These are phyloP conservation scores for Leuctra nigra DNA, from an alignment of 2,888 invertebrate species.

Conservation along the genomic window DNA sequence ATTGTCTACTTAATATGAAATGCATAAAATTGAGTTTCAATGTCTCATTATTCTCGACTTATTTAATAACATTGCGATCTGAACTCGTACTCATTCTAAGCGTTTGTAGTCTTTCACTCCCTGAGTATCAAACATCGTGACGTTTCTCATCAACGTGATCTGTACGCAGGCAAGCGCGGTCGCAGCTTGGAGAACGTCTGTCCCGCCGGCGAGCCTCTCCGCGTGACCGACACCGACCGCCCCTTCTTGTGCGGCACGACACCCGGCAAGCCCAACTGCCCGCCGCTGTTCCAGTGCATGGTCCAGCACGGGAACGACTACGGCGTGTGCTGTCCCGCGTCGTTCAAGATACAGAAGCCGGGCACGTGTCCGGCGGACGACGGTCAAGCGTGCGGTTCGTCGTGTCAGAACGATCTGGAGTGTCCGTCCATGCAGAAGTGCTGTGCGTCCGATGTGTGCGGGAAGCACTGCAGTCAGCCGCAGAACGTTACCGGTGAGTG, in stretches of 20 bases:
- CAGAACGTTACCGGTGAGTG: constrained; percentile 61
- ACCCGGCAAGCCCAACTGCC: constrained; percentile 76
- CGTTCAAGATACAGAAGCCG: constrained; percentile 65
- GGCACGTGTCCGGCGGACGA: constrained; percentile 57
- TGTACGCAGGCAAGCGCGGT: constrained; percentile 65
- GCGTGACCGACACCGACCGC: constrained; percentile 63
- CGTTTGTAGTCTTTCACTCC: too few relatives aligned
- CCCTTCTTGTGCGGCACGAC: constrained; percentile 78
- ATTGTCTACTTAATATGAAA: too few relatives aligned
- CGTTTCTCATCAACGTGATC: too few relatives aligned
- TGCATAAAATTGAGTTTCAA: too few relatives aligned
- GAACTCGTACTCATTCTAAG: too few relatives aligned
- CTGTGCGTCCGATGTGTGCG: constrained; percentile 66
- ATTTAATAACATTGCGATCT: too few relatives aligned
- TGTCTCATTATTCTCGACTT: too few relatives aligned
- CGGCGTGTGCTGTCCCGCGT: constrained; percentile 80
- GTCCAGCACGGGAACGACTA: constrained; percentile 78
- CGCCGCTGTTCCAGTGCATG: constrained; percentile 71
- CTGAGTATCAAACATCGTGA: too few relatives aligned
- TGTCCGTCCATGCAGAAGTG: constrained; percentile 79
- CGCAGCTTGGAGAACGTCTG: constrained; percentile 70
- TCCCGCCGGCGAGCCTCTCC: constrained; percentile 59
- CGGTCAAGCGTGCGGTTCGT: constrained; percentile 47
- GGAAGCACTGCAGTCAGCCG: constrained; percentile 65
- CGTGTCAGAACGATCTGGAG: constrained; percentile 70